phyloP scores from a whole-genome alignment of 2,888 invertebrate species.

The Drosophila trichaetosa region DNA sequence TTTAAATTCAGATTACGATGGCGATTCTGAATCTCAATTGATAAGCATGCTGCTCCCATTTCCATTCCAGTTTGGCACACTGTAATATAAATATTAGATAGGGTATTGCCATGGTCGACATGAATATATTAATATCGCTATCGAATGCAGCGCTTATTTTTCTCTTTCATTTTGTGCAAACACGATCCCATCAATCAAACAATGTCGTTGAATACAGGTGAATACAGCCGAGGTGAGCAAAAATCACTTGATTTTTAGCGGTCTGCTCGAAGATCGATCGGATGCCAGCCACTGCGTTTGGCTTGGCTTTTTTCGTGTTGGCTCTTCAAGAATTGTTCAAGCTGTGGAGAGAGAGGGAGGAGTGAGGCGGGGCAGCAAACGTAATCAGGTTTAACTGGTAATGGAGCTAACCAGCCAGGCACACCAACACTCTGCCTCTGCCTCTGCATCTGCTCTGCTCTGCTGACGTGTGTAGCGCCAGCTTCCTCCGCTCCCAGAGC shows the following conservation, averaged over 20 bases:
- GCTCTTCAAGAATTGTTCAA: constrained; percentile 65
- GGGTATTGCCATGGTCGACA: neutral
- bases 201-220: constrained; percentile 11
- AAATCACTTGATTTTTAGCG: constrained; percentile 47
- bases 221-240: constrained; percentile 37
- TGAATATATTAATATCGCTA: neutral
- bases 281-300: constrained; percentile 34
- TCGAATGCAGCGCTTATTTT: neutral
- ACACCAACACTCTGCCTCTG: constrained; percentile 9
- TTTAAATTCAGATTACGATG: neutral
- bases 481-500: constrained; percentile 58
- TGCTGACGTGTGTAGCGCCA: constrained; percentile 55
- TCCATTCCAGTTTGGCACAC: neutral
- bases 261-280: constrained; percentile 2
- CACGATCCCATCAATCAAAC: constrained; percentile 1
- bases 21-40: neutral
- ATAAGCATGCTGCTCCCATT: neutral
- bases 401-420: constrained; percentile 39
- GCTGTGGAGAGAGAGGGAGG: constrained; percentile 28
- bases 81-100: neutral
- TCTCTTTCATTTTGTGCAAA: neutral
- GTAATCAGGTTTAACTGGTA: constrained; percentile 78
- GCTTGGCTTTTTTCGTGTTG: constrained; percentile 36
- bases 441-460: constrained; percentile 22
- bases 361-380: constrained; percentile 12